A percentile compares a stretch with the other conserved stretches of the same genome.
phyloP scores from a whole-genome alignment of 2,888 invertebrate genomes.

The Autographa gamma region DNA sequence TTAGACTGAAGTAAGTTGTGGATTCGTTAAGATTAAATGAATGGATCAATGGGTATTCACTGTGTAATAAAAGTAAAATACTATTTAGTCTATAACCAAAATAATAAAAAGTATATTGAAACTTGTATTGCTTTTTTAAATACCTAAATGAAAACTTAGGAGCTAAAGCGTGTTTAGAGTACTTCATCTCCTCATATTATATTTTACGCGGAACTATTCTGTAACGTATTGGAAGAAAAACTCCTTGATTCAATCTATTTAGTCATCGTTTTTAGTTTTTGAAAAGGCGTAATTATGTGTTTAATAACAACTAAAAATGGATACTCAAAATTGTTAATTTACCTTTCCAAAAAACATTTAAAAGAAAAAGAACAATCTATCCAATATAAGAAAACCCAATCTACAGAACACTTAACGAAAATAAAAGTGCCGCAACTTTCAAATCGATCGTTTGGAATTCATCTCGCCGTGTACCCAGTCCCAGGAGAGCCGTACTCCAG shows the following conservation, averaged over 20 bases:
- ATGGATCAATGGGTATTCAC: no score
- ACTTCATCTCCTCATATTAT: no score
- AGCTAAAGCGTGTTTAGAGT: no score
- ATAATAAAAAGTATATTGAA: no score
- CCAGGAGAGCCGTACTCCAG: conserved; percentile 43
- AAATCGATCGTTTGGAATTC: conserved; percentile 66
- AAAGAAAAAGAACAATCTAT: background rate
- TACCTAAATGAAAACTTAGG: no score
- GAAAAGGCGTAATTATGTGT: background rate
- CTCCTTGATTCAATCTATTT: background rate
- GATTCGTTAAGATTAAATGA: background rate
- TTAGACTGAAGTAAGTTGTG: background rate
- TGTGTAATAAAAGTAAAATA: no score
- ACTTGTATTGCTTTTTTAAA: no score
- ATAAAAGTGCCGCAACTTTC: conserved; percentile 31
- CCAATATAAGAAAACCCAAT: conserved; percentile 12
- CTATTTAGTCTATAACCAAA: no score
- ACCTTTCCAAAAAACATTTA: background rate
- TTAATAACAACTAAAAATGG: background rate
- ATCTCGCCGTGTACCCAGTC: conserved; percentile 56
- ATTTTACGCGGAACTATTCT: no score
- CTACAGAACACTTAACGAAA: conserved; percentile 27
- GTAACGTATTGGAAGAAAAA: no score
- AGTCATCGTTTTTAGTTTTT: background rate
- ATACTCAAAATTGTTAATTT: no score